Conservation (phyloP, 2,113 vertebrate species). For the Amphilophus citrinellus region DNA sequence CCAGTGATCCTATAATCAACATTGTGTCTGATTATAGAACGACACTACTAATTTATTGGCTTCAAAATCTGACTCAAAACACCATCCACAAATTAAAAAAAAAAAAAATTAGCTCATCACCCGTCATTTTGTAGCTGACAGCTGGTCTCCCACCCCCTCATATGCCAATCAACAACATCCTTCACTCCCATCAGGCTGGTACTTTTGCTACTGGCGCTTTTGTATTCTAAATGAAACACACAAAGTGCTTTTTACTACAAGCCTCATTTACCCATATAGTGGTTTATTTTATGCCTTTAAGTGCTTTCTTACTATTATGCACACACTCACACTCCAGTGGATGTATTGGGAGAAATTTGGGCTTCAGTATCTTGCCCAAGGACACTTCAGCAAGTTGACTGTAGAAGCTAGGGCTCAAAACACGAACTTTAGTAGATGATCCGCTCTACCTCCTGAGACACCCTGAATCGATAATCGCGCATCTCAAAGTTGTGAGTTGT, state of each 20-base stretch:
- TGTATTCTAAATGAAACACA: not conserved
- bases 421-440: not conserved
- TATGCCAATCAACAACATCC: conserved; percentile 3
- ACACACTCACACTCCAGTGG: not conserved
- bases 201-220: not conserved
- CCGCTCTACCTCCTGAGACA: not conserved
- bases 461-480: not conserved
- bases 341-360: not conserved
- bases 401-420: not conserved
- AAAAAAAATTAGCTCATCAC: not conserved
- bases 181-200: not conserved
- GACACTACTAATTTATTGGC: not conserved
- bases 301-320: not conserved
- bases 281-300: not conserved
- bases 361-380: not conserved
- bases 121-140: not conserved
- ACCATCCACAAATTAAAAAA: not conserved
- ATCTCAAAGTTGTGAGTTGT: not conserved
- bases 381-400: not conserved
- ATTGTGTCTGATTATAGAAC: not conserved
- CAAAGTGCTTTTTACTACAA: not conserved
- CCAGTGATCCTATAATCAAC: too few species aligned
- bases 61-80: not conserved
- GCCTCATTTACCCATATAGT: not conserved
- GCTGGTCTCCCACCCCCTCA: conserved; percentile 11